These are phyloP conservation scores for Mesodorylaimus sp. DNA, from an alignment of 2,888 invertebrate genomes.

Conservation along the genomic window DNA sequence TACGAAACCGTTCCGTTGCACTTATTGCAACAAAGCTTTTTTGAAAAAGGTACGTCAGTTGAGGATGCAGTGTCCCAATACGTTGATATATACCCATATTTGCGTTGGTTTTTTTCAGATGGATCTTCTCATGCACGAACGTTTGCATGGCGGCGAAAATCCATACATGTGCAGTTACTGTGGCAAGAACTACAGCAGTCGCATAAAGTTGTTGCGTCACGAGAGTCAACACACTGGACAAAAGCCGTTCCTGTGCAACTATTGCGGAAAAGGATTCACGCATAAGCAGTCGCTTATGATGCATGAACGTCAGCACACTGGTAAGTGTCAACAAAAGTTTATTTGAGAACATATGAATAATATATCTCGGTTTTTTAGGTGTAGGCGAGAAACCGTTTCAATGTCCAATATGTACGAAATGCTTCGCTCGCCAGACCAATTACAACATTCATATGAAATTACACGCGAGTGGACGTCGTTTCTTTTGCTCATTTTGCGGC, in stretches of 20 bases:
- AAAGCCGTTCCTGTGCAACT: slow-evolving; percentile 5
- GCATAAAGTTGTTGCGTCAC: slow-evolving; percentile 5
- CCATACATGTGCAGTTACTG: slow-evolving; percentile 1
- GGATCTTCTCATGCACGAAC: neutral
- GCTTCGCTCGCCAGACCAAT: slow-evolving; percentile 13
- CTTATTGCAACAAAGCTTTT: neutral
- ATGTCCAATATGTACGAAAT: slow-evolving; percentile 13
- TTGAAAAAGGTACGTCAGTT: neutral
- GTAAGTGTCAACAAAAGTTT: neutral
- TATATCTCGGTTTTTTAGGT: neutral
- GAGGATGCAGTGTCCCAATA: too few relatives aligned
- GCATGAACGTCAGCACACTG: slow-evolving; percentile 6
- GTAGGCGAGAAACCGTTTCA: slow-evolving; percentile 11
- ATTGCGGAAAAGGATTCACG: slow-evolving; percentile 5
- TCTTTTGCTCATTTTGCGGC: slow-evolving; percentile 15
- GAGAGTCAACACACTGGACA: slow-evolving; percentile 6
- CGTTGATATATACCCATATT: neutral
- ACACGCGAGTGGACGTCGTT: slow-evolving; percentile 14
- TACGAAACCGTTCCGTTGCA: neutral
- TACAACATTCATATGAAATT: slow-evolving; percentile 14
- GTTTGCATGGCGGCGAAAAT: neutral
- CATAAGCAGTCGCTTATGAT: slow-evolving; percentile 3
- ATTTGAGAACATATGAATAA: neutral
- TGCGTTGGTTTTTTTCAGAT: neutral
- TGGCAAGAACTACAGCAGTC: slow-evolving; percentile 2